phyloP scores from a whole-genome alignment of 2,113 vertebrate species.

The Gobiocypris rarus region DNA sequence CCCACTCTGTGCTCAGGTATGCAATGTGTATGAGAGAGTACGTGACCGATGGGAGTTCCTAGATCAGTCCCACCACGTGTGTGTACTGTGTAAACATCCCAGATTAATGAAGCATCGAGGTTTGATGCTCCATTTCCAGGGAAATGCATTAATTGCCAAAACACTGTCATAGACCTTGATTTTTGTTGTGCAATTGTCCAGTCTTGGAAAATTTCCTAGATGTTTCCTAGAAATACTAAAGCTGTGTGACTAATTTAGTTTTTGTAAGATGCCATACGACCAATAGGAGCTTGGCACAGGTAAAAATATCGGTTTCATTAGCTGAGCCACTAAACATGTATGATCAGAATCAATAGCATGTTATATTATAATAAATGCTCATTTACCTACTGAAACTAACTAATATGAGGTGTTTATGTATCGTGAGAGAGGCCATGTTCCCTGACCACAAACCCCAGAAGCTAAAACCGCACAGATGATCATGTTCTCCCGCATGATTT shows the following conservation, averaged over 20 bases:
- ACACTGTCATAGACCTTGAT: not conserved
- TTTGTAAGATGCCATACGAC: not conserved
- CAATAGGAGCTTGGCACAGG: not conserved
- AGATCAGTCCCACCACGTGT: not conserved
- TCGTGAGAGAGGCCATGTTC: too few species aligned
- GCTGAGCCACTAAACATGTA: not conserved
- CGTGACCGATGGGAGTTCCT: not conserved
- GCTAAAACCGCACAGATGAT: too few species aligned
- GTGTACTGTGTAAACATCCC: not conserved
- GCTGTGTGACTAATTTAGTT: not conserved
- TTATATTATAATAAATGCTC: not conserved
- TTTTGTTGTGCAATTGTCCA: not conserved
- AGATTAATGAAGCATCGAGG: not conserved
- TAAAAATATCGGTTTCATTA: too few species aligned
- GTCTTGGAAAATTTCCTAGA: not conserved
- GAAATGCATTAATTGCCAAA: not conserved
- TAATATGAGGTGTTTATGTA: not conserved
- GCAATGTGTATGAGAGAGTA: slow-evolving; percentile 37
- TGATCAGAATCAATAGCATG: not conserved
- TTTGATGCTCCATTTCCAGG: not conserved
- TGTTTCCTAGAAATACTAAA: too few species aligned
- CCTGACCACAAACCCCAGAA: not conserved
- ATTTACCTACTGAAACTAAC: not conserved
- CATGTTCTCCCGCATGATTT: too few species aligned
- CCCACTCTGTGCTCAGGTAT: slow-evolving; percentile 87